A percentile compares a stretch with the other conserved stretches of the same genome.
phyloP scores from a whole-genome alignment of 2,113 vertebrate species.

The Chaetorhynchus papuensis region DNA sequence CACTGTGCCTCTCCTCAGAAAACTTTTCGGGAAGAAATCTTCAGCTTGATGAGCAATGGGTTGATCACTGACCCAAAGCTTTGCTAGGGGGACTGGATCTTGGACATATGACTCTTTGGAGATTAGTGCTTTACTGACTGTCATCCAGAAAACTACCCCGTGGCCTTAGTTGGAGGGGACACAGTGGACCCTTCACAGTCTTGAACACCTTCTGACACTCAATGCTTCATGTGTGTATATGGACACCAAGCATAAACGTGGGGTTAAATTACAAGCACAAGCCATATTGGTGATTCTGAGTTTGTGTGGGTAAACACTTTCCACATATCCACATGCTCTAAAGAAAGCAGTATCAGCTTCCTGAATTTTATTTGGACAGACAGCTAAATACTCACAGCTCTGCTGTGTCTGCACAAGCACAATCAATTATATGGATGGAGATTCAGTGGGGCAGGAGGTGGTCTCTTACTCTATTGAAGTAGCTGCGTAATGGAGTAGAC shows the following conservation, averaged over 20 bases:
- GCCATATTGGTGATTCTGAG: neutral
- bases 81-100: neutral
- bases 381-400: neutral
- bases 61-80: neutral
- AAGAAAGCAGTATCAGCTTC: fast-evolving
- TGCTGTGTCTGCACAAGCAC: neutral
- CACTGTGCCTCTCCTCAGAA: neutral
- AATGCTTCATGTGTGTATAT: fast-evolving
- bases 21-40: neutral
- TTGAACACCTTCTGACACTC: fast-evolving
- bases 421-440: neutral
- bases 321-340: fast-evolving
- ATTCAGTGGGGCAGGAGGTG: neutral
- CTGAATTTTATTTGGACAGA: neutral
- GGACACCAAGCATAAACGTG: neutral
- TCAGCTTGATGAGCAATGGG: neutral
- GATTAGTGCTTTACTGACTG: neutral
- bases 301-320: neutral
- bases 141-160: neutral
- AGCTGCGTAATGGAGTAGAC: neutral
- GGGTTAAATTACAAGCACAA: neutral
- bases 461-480: neutral
- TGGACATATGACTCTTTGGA: neutral
- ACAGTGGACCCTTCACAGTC: neutral
- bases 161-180: neutral